A percentile compares a stretch with the other conserved stretches of the same genome.
Evolutionary conservation across 2,113 vertebrate genomes (phyloP).

Genomic region (Lasiurus cinereus): DNA sequence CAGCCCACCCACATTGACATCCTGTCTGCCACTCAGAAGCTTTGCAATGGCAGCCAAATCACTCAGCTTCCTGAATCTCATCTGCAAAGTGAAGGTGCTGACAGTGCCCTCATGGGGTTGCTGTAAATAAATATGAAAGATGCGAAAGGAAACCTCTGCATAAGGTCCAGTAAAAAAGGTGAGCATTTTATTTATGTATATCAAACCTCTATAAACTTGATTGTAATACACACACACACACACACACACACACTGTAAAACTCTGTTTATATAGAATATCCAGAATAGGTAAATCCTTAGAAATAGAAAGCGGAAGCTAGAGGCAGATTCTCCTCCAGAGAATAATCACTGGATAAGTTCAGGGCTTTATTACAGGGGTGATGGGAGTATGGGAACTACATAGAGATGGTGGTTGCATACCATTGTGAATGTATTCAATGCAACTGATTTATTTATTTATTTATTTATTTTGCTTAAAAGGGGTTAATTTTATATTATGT

Average conservation of each 20-base stretch:
- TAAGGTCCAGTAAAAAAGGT: background rate
- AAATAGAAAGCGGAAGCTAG: background rate
- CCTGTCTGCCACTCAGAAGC: background rate
- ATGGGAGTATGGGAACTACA: background rate
- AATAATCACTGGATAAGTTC: background rate
- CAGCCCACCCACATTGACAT: background rate
- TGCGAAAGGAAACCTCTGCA: background rate
- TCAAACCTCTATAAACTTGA: background rate
- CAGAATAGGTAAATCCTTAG: background rate
- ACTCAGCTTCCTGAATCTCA: background rate
- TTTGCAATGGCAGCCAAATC: background rate
- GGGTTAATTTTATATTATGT: background rate
- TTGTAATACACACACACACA: background rate
- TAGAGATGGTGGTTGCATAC: background rate
- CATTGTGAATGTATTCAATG: background rate
- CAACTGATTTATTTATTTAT: too few species aligned
- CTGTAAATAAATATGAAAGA: background rate
- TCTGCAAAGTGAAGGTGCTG: background rate
- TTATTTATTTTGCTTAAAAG: background rate
- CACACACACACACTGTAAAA: background rate
- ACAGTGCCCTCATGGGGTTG: background rate
- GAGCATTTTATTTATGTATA: background rate
- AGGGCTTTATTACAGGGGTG: background rate
- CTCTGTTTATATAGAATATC: background rate
- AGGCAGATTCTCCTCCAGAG: background rate